Percentiles rank a stretch among this genome's conserved stretches.
Conservation (phyloP, 2,888 invertebrate genomes). For the Brachyptera risi region DNA sequence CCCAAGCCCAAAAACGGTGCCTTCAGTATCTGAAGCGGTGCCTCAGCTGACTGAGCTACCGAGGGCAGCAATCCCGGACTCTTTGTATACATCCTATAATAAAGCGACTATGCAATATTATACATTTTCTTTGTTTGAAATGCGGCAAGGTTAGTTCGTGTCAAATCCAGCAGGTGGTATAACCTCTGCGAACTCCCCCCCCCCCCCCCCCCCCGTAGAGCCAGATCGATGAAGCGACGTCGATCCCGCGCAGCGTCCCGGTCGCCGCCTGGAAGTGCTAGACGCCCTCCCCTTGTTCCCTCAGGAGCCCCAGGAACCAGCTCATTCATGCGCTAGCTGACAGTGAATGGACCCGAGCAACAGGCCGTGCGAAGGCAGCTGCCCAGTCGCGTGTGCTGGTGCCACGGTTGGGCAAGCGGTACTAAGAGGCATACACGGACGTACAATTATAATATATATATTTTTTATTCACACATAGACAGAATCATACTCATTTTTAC, state of each 20-base stretch:
- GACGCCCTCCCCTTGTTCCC: not conserved
- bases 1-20: too few relatives aligned
- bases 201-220: not conserved
- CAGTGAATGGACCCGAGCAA: conserved; percentile 5
- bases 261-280: not conserved
- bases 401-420: not conserved
- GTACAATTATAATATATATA: too few relatives aligned
- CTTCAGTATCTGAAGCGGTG: too few relatives aligned
- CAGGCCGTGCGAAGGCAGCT: not conserved
- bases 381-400: not conserved
- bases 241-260: not conserved
- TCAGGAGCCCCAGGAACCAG: not conserved
- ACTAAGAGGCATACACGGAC: too few relatives aligned
- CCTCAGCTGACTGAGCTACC: too few relatives aligned
- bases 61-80: too few relatives aligned
- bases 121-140: conserved; percentile 5
- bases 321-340: not conserved
- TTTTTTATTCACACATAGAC: too few relatives aligned
- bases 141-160: conserved; percentile 5
- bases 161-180: not conserved
- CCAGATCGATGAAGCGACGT: conserved; percentile 1
- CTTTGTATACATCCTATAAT: too few relatives aligned
- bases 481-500: too few relatives aligned
- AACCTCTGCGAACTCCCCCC: not conserved
- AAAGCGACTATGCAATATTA: not conserved